phyloP scores from a whole-genome alignment of 1,140 invertebrate genomes.

The Drosophila pachea region DNA sequence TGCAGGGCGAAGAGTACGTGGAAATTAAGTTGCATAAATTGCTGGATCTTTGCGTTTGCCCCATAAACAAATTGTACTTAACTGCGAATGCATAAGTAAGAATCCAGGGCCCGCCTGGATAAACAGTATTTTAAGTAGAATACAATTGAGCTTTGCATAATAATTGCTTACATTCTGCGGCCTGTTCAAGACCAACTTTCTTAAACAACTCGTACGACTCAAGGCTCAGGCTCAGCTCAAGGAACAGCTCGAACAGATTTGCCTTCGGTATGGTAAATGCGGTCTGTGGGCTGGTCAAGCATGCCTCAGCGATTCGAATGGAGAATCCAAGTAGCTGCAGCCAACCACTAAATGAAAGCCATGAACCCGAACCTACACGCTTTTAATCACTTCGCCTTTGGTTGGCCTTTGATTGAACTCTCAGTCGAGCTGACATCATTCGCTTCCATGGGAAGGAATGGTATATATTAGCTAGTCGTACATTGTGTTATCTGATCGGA shows the following conservation, averaged over 20 bases:
- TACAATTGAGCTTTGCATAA: conserved; percentile 32
- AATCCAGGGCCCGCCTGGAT: conserved; percentile 14
- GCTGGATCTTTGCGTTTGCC: conserved; percentile 9
- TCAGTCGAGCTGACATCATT: too few relatives aligned
- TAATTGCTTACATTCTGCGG: conserved; percentile 25
- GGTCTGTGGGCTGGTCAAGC: too few relatives aligned
- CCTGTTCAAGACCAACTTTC: background rate
- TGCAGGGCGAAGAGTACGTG: conserved; percentile 8
- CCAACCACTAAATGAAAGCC: too few relatives aligned
- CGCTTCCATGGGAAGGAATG: too few relatives aligned
- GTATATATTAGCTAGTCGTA: too few relatives aligned
- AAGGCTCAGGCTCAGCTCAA: background rate
- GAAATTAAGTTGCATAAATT: conserved; percentile 48
- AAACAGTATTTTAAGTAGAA: conserved; percentile 16
- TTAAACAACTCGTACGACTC: background rate
- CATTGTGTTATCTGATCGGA: too few relatives aligned
- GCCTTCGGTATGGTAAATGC: background rate
- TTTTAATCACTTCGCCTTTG: too few relatives aligned
- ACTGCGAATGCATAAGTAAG: conserved; percentile 43
- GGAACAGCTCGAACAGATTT: background rate
- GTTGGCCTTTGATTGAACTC: too few relatives aligned
- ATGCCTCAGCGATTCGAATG: too few relatives aligned
- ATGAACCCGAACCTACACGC: too few relatives aligned
- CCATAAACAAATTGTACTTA: conserved; percentile 44
- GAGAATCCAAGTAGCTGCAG: too few relatives aligned